Percentiles rank a stretch among this genome's conserved stretches.
Conservation (phyloP, 2,113 vertebrate species). For the Felis chaus region DNA sequence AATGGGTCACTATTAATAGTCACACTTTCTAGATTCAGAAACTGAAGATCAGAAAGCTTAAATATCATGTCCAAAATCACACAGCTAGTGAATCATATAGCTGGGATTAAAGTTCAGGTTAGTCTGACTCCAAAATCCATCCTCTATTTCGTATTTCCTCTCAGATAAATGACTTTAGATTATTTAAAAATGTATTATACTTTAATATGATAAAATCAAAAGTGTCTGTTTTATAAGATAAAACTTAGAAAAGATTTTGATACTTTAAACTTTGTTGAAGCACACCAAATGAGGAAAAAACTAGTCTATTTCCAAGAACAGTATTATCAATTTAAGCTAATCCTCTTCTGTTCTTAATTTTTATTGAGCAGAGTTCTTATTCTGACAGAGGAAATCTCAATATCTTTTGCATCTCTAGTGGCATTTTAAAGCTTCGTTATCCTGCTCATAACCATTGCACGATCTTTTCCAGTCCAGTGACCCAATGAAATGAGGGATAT, state of each 20-base stretch:
- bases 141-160: background rate
- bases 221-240: constrained; percentile 14
- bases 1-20: background rate
- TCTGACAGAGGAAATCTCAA: background rate
- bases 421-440: background rate
- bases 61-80: background rate
- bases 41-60: constrained; percentile 35
- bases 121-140: background rate
- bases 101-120: background rate
- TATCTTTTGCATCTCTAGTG: background rate
- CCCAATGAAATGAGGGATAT: background rate
- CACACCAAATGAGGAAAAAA: background rate
- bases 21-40: background rate
- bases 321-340: background rate
- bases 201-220: constrained; percentile 31
- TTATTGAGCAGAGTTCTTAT: background rate
- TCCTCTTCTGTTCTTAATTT: background rate
- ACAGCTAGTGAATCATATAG: background rate
- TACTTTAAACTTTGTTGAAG: background rate
- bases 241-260: background rate
- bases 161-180: constrained; percentile 17
- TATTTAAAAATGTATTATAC: background rate
- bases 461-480: background rate
- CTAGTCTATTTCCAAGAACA: background rate
- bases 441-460: background rate